Conservation (phyloP, 2,888 invertebrate genomes). For the Tetropium fuscum region DNA sequence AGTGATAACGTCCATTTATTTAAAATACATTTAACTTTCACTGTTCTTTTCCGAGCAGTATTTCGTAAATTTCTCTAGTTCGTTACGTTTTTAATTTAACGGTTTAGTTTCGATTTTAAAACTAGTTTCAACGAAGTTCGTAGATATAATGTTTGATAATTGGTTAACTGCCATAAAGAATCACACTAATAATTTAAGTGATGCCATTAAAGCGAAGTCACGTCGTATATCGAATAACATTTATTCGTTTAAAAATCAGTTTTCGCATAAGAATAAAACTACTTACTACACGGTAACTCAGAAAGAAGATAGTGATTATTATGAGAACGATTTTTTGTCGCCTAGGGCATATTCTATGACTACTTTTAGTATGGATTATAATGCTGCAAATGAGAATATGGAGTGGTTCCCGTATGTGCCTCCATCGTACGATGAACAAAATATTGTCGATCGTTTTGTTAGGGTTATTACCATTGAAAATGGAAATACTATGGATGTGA, state of each 20-base stretch:
- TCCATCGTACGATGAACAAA: constrained; percentile 66
- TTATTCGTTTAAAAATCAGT: constrained; percentile 58
- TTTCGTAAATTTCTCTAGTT: background rate
- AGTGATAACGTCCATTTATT: constrained; percentile 32
- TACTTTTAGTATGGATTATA: constrained; percentile 69
- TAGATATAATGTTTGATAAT: constrained; percentile 68
- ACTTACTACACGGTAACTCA: constrained; percentile 59
- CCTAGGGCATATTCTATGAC: constrained; percentile 69
- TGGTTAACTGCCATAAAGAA: constrained; percentile 65
- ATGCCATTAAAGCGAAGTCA: constrained; percentile 62
- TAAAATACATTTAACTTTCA: constrained; percentile 9
- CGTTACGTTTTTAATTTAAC: background rate
- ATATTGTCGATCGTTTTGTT: constrained; percentile 71
- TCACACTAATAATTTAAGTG: constrained; percentile 64
- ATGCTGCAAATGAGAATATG: constrained; percentile 66
- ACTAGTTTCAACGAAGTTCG: too few relatives aligned
- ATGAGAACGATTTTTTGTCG: constrained; percentile 67
- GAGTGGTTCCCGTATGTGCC: constrained; percentile 65
- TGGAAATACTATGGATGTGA: constrained; percentile 59
- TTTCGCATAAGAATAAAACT: constrained; percentile 60
- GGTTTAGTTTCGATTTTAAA: constrained; percentile 16
- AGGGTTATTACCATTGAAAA: constrained; percentile 69
- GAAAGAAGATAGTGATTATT: constrained; percentile 59
- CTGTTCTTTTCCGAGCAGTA: background rate
- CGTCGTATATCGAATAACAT: constrained; percentile 60